These are phyloP conservation scores for Standfussiana lucernea DNA, from an alignment of 2,888 invertebrate species.

Conservation along the genomic window DNA sequence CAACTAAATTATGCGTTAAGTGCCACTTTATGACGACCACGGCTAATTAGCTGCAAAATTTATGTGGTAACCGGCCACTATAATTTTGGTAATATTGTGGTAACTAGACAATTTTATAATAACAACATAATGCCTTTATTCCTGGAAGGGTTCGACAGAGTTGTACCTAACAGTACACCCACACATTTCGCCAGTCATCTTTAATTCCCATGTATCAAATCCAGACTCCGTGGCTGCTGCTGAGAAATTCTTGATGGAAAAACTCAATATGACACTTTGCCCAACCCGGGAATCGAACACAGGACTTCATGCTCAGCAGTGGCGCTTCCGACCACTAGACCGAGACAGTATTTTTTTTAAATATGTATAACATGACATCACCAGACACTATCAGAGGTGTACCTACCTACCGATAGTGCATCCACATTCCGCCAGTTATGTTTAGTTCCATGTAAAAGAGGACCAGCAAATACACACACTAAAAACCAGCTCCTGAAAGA, in stretches of 20 bases:
- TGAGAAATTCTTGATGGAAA: no score
- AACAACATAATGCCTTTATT: neutral
- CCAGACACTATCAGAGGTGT: neutral
- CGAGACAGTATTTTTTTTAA: neutral
- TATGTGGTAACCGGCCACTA: neutral
- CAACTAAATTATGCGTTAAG: neutral
- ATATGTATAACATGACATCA: neutral
- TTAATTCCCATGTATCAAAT: neutral
- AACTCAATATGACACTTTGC: no score
- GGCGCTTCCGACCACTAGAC: neutral
- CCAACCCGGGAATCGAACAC: neutral
- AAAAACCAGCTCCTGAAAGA: neutral
- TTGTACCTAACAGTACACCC: neutral
- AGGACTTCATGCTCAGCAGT: neutral
- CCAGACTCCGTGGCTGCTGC: no score
- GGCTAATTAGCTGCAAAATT: constrained; percentile 5
- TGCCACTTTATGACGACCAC: constrained; percentile 1
- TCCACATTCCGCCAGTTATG: neutral
- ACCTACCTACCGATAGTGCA: no score
- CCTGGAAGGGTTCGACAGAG: neutral
- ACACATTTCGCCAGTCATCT: neutral
- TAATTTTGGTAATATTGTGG: neutral
- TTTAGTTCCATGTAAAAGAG: neutral
- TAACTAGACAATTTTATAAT: neutral
- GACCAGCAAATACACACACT: neutral